Conservation (phyloP, 2,113 vertebrate species). For the Rhadina sibilatrix region DNA sequence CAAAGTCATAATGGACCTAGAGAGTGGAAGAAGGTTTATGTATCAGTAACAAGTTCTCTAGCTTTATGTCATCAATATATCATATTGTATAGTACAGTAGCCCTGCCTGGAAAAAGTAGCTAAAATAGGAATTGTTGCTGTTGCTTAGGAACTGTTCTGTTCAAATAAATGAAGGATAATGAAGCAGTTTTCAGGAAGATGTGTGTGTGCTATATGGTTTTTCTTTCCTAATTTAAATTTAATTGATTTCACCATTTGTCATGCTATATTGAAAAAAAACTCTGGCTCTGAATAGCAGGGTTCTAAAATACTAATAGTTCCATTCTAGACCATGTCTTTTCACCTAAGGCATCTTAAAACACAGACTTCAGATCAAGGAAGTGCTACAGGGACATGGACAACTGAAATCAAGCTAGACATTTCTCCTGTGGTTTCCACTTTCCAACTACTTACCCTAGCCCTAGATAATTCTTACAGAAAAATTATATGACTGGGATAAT, state of each 20-base stretch:
- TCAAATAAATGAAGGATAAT: background rate
- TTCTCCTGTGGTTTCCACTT: background rate
- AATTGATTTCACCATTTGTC: background rate
- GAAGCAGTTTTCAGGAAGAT: background rate
- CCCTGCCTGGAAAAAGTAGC: background rate
- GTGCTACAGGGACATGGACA: background rate
- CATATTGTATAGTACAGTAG: background rate
- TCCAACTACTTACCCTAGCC: background rate
- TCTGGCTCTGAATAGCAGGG: background rate
- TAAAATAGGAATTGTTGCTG: background rate
- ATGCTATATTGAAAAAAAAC: background rate
- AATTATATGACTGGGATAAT: background rate
- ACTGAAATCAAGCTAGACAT: background rate
- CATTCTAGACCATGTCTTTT: background rate
- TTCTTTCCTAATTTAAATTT: background rate
- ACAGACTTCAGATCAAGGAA: background rate
- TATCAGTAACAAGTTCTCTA: background rate
- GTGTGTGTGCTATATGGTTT: background rate
- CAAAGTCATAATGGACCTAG: conserved; percentile 83
- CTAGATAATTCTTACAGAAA: background rate
- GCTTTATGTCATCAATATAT: background rate
- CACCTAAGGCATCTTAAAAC: background rate
- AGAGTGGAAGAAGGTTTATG: background rate
- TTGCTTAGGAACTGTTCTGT: background rate
- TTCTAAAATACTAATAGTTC: background rate